Base-by-base conservation (phyloP, 2,888 invertebrate species). In the Cephus runcator region DNA sequence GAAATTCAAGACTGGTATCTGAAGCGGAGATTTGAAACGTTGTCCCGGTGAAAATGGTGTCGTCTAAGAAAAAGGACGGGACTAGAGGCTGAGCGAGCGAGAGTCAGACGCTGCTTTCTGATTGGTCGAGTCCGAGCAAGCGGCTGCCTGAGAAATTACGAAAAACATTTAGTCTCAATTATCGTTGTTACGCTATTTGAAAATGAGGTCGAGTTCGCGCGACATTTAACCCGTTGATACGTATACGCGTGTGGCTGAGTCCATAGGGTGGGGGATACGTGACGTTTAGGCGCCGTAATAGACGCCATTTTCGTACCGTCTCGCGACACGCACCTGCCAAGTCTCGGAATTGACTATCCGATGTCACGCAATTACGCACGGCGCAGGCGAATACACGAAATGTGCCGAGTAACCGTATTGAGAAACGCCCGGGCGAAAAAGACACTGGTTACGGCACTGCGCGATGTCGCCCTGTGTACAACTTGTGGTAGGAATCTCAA, bases 21-120 rank as follows among this genome's bases (percentile, higher is more conserved):
- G 9, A 1, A 4, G 15, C 2, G 4, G 56, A 23, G 56, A 23
- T 56, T 15, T 23, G 2, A 9, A 23, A 56, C 79, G 68, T 73
- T 6, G 34, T 40, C 79, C 81, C 82, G 84, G 31, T 82, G 82
- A 81, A 76, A 81, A 76, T 78, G 76, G 76, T 79, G 74, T 73
- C 73, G 74, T 69, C 6, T 23, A 23, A 23, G 23, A 23, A 6
- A 9, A 23, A 9, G 23, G 1, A 23, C 9, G 34, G 34, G 34
- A 11, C 34, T 34, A 34, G 2, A 23, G 9, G 23, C 9, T 23
- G 9, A 56, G 15, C 15, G 9, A 15, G 9, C 23, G 23, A 23
- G 1, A 15, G 23, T 9, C 56, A 23, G 56, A 9, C 23, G 56
- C 56, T 15, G 2, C 56, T 56, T 23, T 56, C 9, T 9, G 9